These are phyloP conservation scores for Muraenolepis orangiensis DNA, from an alignment of 2,797 vertebrate genomes.

Conservation along the genomic window DNA sequence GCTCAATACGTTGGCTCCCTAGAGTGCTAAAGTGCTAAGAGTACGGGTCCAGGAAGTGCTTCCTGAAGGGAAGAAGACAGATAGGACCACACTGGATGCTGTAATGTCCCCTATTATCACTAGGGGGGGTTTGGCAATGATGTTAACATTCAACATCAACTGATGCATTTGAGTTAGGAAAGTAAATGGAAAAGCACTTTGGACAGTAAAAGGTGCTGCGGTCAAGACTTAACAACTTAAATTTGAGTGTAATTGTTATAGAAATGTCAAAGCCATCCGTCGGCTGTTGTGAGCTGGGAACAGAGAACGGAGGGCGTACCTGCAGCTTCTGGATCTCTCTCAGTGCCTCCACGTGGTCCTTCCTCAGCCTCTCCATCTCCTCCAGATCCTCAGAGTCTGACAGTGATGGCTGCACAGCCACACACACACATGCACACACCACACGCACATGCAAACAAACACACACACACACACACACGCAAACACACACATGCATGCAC, in stretches of 20 bases:
- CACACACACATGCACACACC: conserved; percentile 8
- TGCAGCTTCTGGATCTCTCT: conserved; percentile 81
- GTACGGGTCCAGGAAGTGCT: too few relatives aligned
- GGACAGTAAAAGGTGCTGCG: background rate
- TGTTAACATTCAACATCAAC: background rate
- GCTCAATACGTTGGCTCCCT: too few relatives aligned
- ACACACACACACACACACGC: background rate
- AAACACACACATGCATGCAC: too few relatives aligned
- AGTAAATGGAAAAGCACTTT: background rate
- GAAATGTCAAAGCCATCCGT: background rate
- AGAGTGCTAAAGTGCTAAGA: too few relatives aligned
- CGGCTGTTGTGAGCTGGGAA: background rate
- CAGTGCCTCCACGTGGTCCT: conserved; percentile 81
- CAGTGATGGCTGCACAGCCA: conserved; percentile 62
- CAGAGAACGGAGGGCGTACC: conserved; percentile 61
- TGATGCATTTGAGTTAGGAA: background rate
- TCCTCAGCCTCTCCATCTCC: conserved; percentile 78
- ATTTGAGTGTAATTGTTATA: background rate
- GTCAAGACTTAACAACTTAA: too few relatives aligned
- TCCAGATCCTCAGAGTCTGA: conserved; percentile 75
- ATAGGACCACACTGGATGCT: too few relatives aligned
- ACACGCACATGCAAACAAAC: conserved; percentile 8
- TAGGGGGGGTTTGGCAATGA: too few relatives aligned
- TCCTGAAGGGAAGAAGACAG: too few relatives aligned
- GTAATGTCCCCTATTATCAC: background rate